Base-by-base conservation (phyloP, 2,113 vertebrate species). In the Coturnix japonica region DNA sequence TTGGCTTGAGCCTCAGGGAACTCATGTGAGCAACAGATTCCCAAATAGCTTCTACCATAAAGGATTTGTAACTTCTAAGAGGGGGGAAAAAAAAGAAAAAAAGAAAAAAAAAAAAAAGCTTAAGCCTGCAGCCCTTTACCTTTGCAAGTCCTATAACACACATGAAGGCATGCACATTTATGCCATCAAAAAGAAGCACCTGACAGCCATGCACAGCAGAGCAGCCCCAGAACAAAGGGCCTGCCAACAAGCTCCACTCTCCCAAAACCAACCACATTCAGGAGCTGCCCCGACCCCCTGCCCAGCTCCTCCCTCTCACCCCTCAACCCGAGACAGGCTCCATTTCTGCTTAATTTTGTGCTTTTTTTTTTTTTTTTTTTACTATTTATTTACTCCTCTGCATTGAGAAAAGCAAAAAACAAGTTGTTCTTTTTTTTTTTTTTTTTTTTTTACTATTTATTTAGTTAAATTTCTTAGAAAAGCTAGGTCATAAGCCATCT, bases 381-480 rank as follows among this genome's bases (percentile, higher is more conserved):
- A 90, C 73, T 97, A 97, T 98, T 97, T 98, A 87, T 94, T 97
- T 97, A 97, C n/a, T n/a, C n/a, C n/a, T n/a, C n/a, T n/a, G n/a
- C n/a, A n/a, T n/a, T n/a, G n/a, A n/a, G n/a, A n/a, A n/a, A n/a
- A n/a, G n/a, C n/a, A n/a, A n/a, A n/a, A n/a, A n/a, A n/a, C n/a
- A n/a, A n/a, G n/a, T n/a, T n/a, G n/a, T n/a, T n/a, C n/a, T n/a
- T n/a, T n/a, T n/a, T n/a, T n/a, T n/a, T n/a, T n/a, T n/a, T n/a
- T n/a, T n/a, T n/a, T n/a, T n/a, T n/a, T n/a, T 97, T 97, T 78
- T 31, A 90, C 73, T 97, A 97, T 98, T 97, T 98, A 87, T 94
- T 97, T 97, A 97, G 97, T 97, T 97, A 97, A 97, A 98, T 97
- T 98, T 96, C 97, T 97, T 97, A 97, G 94, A 97, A 98, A 98